phyloP scores from a whole-genome alignment of 2,113 vertebrate species.

The Psammodynastes pulverulentus region DNA sequence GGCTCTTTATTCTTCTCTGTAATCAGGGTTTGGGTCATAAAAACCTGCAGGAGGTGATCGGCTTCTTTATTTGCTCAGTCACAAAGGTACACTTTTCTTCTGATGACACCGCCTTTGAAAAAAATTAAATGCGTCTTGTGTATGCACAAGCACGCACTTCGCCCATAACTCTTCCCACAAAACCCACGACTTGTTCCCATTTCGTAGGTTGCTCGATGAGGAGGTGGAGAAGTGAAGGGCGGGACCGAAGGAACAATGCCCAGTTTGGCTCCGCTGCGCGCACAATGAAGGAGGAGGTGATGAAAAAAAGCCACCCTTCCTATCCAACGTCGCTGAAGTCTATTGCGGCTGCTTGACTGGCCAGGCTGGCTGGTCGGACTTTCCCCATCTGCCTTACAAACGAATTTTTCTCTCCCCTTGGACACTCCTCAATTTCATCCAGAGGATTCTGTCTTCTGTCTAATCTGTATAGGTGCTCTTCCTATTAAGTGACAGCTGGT shows the following conservation, averaged over 20 bases:
- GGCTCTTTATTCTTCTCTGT: slow-evolving; percentile 29
- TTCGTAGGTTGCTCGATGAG: not conserved
- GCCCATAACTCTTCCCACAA: not conserved
- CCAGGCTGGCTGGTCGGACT: not conserved
- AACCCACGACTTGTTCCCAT: not conserved
- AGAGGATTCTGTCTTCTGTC: not conserved
- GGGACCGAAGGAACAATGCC: not conserved
- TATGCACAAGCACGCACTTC: not conserved
- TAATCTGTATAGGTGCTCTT: not conserved
- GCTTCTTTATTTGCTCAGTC: slow-evolving; percentile 35
- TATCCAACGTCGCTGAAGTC: not conserved
- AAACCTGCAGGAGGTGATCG: not conserved
- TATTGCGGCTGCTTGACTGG: not conserved
- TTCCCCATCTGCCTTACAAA: not conserved
- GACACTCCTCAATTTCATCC: not conserved
- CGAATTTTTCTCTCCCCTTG: not conserved
- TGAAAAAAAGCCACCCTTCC: not conserved
- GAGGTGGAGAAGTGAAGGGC: not conserved
- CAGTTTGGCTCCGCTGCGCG: not conserved
- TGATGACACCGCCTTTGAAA: not conserved
- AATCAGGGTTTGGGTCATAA: accelerated
- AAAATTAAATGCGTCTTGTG: too few species aligned
- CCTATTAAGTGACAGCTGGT: not conserved
- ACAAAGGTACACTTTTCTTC: slow-evolving; percentile 20
- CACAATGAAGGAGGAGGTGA: not conserved